Evolutionary conservation across 2,797 vertebrate species (phyloP).

Genomic region (Miichthys miiuy): DNA sequence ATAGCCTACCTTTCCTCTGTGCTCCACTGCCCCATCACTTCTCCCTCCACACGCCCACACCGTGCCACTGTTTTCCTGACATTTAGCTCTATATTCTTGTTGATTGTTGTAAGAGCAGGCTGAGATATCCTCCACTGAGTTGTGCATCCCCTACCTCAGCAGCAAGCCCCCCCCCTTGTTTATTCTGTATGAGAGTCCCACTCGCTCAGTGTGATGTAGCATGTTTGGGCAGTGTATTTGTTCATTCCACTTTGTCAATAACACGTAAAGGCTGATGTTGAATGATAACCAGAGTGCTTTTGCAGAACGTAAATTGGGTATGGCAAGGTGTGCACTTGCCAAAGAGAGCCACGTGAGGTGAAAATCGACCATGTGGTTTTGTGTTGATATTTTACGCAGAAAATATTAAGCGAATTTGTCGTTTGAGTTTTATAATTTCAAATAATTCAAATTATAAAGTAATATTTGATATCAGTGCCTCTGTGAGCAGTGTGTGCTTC

Average conservation of each 20-base stretch:
- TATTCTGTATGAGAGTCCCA: conserved; percentile 82
- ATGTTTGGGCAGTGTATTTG: conserved; percentile 82
- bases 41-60: neutral
- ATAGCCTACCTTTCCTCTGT: conserved; percentile 45
- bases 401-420: conserved; percentile 1
- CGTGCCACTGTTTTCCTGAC: conserved; percentile 31
- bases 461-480: conserved; percentile 1
- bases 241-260: conserved; percentile 85
- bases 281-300: conserved; percentile 79
- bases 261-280: conserved; percentile 80
- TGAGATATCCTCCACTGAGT: conserved; percentile 62
- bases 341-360: conserved; percentile 25
- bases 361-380: conserved; percentile 35
- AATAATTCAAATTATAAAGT: conserved; percentile 12
- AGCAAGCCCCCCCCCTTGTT: conserved; percentile 66
- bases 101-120: conserved; percentile 66
- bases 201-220: conserved; percentile 81
- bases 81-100: conserved; percentile 64
- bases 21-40: conserved; percentile 33
- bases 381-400: conserved; percentile 17
- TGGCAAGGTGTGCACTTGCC: conserved; percentile 57
- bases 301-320: conserved; percentile 53
- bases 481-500: neutral
- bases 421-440: neutral
- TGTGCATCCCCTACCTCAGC: conserved; percentile 56